These are phyloP conservation scores for Cordilura impudica DNA, from an alignment of 2,888 invertebrate species.

Conservation along the genomic window DNA sequence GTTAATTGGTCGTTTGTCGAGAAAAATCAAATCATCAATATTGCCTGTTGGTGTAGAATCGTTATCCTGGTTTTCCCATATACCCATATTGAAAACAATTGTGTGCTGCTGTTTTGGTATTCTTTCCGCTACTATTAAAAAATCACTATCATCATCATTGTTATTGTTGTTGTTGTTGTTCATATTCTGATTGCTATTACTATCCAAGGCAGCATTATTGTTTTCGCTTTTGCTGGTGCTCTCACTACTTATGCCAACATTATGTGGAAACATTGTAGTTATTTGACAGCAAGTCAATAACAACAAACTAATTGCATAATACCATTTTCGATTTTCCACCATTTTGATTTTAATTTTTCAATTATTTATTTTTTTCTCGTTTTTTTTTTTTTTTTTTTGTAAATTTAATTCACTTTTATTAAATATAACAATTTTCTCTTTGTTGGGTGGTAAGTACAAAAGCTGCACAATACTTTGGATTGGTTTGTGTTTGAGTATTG, in stretches of 20 bases:
- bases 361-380: constrained; percentile 46
- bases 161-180: constrained; percentile 36
- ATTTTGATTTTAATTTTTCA: constrained; percentile 61
- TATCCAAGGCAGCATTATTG: constrained; percentile 33
- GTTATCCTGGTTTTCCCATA: constrained; percentile 41
- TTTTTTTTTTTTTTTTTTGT: not conserved
- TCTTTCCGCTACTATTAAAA: constrained; percentile 60
- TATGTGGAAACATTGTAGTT: constrained; percentile 61
- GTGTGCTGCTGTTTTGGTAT: constrained; percentile 37
- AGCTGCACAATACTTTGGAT: not conserved
- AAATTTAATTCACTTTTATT: constrained; percentile 25
- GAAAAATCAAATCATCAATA: constrained; percentile 73
- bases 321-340: constrained; percentile 63
- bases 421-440: constrained; percentile 6
- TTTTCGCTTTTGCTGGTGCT: constrained; percentile 45
- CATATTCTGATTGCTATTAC: constrained; percentile 20
- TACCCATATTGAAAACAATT: constrained; percentile 37
- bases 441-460: constrained; percentile 43
- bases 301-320: constrained; percentile 62
- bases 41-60: constrained; percentile 57
- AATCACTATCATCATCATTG: constrained; percentile 46
- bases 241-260: constrained; percentile 34
- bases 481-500: not conserved
- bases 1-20: constrained; percentile 64
- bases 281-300: constrained; percentile 63